Conservation (phyloP, 2,888 invertebrate genomes). For the Erebia palarica region DNA sequence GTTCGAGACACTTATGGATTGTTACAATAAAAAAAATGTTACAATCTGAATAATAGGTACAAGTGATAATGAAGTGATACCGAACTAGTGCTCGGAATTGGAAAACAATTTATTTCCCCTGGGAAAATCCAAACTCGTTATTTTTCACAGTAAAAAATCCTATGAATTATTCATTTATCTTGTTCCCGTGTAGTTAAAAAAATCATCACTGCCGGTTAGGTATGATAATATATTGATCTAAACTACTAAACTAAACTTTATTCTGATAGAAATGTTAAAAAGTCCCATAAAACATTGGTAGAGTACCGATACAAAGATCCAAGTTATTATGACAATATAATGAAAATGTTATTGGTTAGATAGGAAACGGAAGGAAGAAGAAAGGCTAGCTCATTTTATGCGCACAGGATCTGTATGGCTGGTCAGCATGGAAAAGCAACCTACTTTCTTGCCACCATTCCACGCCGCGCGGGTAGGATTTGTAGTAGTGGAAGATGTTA, state of each 20-base stretch:
- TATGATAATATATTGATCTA: slow-evolving; percentile 1
- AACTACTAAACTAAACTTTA: background rate
- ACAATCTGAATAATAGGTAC: slow-evolving; percentile 3
- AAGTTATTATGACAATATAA: too few species aligned
- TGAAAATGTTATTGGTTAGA: too few species aligned
- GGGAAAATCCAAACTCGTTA: slow-evolving; percentile 6
- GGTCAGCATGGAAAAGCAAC: too few species aligned
- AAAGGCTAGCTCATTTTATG: too few species aligned
- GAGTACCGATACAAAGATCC: too few species aligned
- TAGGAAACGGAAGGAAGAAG: too few species aligned
- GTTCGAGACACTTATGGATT: background rate
- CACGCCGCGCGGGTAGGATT: too few species aligned
- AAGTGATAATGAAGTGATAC: too few species aligned
- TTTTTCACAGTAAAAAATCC: slow-evolving; percentile 9
- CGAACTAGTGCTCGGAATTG: background rate
- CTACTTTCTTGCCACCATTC: too few species aligned
- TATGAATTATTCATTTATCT: slow-evolving; percentile 16
- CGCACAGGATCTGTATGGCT: too few species aligned
- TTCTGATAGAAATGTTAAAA: background rate
- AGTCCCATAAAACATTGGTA: too few species aligned
- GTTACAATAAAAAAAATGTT: background rate
- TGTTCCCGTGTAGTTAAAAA: background rate
- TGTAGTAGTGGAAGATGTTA: too few species aligned
- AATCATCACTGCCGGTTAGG: slow-evolving; percentile 5
- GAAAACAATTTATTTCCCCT: slow-evolving; percentile 13